Evolutionary conservation across 92 coral and sea anemone species (phyloP).

Genomic region (Palythoa grandis): DNA sequence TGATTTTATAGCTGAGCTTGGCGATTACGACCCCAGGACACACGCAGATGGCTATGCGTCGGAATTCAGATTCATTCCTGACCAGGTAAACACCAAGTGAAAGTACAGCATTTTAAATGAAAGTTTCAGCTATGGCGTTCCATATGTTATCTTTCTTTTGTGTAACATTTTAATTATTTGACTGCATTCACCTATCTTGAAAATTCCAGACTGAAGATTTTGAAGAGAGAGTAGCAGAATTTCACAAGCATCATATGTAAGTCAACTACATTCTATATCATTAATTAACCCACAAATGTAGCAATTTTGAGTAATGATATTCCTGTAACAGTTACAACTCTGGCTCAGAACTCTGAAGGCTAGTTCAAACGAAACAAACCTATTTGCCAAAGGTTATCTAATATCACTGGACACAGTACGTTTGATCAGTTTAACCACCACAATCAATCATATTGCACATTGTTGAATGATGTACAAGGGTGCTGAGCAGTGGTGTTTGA

Average conservation of each 20-base stretch:
- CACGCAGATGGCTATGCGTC: constrained; percentile 84
- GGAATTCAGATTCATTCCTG: constrained; percentile 91
- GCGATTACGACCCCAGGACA: constrained; percentile 87
- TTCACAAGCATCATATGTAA: constrained; percentile 96
- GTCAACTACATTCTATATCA: constrained; percentile 1
- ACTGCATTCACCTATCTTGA: not conserved
- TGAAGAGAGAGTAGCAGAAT: constrained; percentile 96
- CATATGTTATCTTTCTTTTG: too few species aligned
- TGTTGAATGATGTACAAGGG: too few species aligned
- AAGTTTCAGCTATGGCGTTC: too few species aligned
- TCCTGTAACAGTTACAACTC: not conserved
- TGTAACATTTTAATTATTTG: too few species aligned
- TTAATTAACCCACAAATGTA: not conserved
- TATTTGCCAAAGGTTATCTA: too few species aligned
- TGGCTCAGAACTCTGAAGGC: not conserved
- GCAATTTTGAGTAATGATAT: too few species aligned
- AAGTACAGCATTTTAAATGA: not conserved
- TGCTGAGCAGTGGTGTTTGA: too few species aligned
- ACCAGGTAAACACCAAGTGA: constrained; percentile 66
- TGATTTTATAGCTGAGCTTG: constrained; percentile 84
- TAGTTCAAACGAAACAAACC: not conserved
- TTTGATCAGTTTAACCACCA: too few species aligned
- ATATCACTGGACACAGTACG: too few species aligned
- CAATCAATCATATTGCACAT: too few species aligned
- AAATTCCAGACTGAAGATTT: constrained; percentile 88